These are phyloP conservation scores for Paralichthys olivaceus DNA, from an alignment of 2,113 vertebrate genomes.

Conservation along the genomic window DNA sequence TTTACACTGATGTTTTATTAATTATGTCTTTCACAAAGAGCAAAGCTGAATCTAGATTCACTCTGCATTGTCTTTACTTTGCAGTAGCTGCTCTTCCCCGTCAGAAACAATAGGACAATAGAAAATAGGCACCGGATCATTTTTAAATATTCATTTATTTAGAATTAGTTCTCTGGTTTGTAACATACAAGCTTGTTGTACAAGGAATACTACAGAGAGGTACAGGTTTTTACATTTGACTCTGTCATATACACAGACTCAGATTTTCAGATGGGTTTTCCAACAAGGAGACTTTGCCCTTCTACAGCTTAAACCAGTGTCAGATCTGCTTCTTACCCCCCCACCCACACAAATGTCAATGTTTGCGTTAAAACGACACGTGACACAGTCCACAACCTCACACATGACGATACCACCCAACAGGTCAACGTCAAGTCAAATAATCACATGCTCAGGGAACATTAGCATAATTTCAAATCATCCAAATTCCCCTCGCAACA, in stretches of 20 bases:
- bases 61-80: neutral
- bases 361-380: slow-evolving; percentile 36
- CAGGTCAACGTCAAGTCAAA: slow-evolving; percentile 37
- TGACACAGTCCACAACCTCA: slow-evolving; percentile 48
- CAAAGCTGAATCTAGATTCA: neutral
- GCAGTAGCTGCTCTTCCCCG: neutral
- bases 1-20: neutral
- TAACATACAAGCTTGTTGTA: slow-evolving; percentile 70
- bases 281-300: slow-evolving; percentile 20
- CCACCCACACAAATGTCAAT: slow-evolving; percentile 16
- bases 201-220: slow-evolving; percentile 70
- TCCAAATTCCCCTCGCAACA: slow-evolving; percentile 45
- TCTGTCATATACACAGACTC: slow-evolving; percentile 49
- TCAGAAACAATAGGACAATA: neutral
- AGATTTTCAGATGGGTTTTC: slow-evolving; percentile 33
- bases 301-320: slow-evolving; percentile 18
- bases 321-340: slow-evolving; percentile 11
- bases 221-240: slow-evolving; percentile 66
- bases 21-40: neutral
- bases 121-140: neutral
- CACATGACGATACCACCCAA: slow-evolving; percentile 49
- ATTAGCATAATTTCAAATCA: slow-evolving; percentile 47
- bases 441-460: slow-evolving; percentile 69
- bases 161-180: slow-evolving; percentile 73
- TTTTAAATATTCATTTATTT: slow-evolving; percentile 69